These are phyloP conservation scores for Aphis gossypii DNA, from an alignment of 1,140 invertebrate species.

Conservation along the genomic window DNA sequence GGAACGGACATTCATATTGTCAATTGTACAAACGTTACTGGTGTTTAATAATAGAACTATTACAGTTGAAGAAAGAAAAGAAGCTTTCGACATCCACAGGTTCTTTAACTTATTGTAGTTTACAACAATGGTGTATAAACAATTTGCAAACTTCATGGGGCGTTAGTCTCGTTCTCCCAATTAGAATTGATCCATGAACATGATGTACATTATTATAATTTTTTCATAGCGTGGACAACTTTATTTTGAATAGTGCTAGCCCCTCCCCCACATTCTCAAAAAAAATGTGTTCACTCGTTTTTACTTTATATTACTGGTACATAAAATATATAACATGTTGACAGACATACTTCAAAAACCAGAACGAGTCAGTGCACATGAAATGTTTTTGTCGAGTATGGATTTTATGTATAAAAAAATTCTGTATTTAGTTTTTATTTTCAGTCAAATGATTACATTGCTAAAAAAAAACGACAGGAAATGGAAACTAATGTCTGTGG, in stretches of 20 bases:
- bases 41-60: constrained; percentile 36
- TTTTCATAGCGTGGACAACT: no score
- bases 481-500: not conserved
- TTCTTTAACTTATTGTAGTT: not conserved
- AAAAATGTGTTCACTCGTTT: no score
- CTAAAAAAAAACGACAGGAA: not conserved
- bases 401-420: no score
- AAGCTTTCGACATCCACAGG: not conserved
- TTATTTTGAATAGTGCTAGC: no score
- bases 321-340: not conserved
- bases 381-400: no score
- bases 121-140: no score
- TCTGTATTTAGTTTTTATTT: not conserved
- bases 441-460: not conserved
- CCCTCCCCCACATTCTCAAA: no score
- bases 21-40: not conserved
- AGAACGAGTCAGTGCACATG: not conserved
- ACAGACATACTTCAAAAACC: not conserved
- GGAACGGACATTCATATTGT: not conserved
- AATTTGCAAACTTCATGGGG: no score
- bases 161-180: no score
- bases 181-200: no score
- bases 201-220: no score
- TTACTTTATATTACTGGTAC: not conserved
- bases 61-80: not conserved